Base-by-base conservation (phyloP, 2,888 invertebrate species). In the Crematogaster levior region DNA sequence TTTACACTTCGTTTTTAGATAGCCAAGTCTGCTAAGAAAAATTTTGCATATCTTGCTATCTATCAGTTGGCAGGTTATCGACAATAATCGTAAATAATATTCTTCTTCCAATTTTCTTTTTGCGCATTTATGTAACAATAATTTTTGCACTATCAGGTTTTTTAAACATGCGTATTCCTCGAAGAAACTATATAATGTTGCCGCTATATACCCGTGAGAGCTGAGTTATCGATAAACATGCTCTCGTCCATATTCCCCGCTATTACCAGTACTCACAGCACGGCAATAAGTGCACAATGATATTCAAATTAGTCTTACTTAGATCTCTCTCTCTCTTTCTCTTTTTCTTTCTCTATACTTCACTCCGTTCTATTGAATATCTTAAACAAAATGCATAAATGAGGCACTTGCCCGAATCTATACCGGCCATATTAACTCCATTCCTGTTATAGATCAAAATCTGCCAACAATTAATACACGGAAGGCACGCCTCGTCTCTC, bases 401-500 rank as follows among this genome's bases (percentile, higher is more conserved):
- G 92, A 92, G 93, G 93, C 93, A 93, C 93, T 93, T 93, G 92
- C 92, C 92, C 88, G 90, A 92, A 92, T 88, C 83, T 86, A 77
- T 89, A 87, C 87, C 91, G 89, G 90, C 85, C 83, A 79, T 61
- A 70, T 72, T 82, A 84, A 72, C 37, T 68, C 73, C 84, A 15
- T 82, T 85, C 72, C 84, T 83, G 80, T 81, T 91, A 92, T 91
- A 90, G 91, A 93, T 91, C 90, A 92, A 92, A 92, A 89, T 87
- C 84, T 92, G 93, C 93, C 94, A 94, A 94, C 93, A 93, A 94
- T 94, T 93, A 93, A 88, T 85, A 92, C 92, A 93, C 93, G 93
- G 92, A 94, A 94, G 94, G 94, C 94, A 94, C 94, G 93, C 94
- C 93, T 94, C 93, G 91, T 93, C 92, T 77, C 43, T 92, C 92